phyloP scores from a whole-genome alignment of 2,113 vertebrate species.

The Syrrhaptes paradoxus region DNA sequence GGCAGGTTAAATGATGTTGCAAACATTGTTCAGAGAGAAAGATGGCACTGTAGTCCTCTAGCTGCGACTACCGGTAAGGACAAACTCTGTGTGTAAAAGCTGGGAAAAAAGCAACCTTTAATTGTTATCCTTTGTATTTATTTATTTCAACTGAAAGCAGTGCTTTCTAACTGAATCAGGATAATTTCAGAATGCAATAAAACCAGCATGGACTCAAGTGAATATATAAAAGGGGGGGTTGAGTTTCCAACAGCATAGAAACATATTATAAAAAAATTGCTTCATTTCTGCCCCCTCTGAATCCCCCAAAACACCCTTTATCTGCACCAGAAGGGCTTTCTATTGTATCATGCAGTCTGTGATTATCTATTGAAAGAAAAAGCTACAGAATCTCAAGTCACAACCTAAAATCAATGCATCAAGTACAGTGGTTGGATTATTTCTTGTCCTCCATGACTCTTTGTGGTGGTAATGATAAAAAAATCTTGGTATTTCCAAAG shows the following conservation, averaged over 20 bases:
- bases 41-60: conserved; percentile 32
- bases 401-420: neutral
- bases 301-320: neutral
- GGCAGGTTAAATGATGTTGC: neutral
- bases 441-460: neutral
- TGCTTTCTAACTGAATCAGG: neutral
- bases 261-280: neutral
- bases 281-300: neutral
- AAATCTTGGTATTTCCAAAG: neutral
- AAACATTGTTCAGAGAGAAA: conserved; percentile 7
- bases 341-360: neutral
- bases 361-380: neutral
- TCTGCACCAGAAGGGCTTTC: neutral
- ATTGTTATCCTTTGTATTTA: neutral
- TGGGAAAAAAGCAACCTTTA: neutral
- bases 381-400: neutral
- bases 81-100: neutral
- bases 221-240: neutral
- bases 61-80: neutral
- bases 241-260: neutral
- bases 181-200: neutral
- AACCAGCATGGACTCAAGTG: neutral
- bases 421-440: neutral
- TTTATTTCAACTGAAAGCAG: neutral
- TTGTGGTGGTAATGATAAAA: neutral